These are phyloP conservation scores for Poeciliopsis turrubarensis DNA, from an alignment of 2,113 vertebrate genomes.

Conservation along the genomic window DNA sequence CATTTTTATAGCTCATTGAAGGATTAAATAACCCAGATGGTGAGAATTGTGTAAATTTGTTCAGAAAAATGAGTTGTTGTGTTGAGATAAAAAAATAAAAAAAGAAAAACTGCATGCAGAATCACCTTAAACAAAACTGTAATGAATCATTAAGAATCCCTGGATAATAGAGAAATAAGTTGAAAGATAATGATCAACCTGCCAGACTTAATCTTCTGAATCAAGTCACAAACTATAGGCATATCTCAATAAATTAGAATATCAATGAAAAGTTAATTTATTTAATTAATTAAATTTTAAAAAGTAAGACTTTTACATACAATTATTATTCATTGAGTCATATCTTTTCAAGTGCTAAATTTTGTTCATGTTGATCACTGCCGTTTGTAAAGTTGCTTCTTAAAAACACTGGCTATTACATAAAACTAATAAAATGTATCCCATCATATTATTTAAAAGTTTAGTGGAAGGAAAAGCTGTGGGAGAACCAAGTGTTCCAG, in stretches of 20 bases:
- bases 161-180: no score
- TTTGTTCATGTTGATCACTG: not conserved
- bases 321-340: not conserved
- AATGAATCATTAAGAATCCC: not conserved
- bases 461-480: not conserved
- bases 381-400: not conserved
- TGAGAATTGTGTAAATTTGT: constrained; percentile 17
- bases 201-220: no score
- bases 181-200: no score
- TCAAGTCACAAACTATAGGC: no score
- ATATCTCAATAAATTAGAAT: no score
- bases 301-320: not conserved
- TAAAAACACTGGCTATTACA: not conserved
- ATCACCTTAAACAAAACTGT: not conserved
- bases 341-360: not conserved
- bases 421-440: not conserved
- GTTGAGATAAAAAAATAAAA: no score
- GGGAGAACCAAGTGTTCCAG: not conserved
- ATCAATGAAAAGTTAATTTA: no score
- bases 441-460: not conserved
- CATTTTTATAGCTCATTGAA: constrained; percentile 44
- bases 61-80: constrained; percentile 7
- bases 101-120: not conserved
- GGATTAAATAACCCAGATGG: constrained; percentile 53
- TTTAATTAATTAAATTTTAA: not conserved